These are phyloP conservation scores for Exocentrus adspersus DNA, from an alignment of 2,888 invertebrate genomes.

Conservation along the genomic window DNA sequence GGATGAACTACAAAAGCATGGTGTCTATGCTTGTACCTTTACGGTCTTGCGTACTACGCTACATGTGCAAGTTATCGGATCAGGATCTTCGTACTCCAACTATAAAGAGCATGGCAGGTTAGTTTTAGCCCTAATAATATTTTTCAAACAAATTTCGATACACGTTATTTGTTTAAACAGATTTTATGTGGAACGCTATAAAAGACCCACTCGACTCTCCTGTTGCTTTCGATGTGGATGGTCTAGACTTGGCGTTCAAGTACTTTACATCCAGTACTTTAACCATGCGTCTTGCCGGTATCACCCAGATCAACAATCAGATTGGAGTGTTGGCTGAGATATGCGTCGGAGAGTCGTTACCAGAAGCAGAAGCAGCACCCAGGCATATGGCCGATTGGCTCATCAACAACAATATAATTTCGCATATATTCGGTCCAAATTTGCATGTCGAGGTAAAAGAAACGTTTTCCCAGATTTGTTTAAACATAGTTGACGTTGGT, in stretches of 20 bases:
- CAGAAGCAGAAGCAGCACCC: slow-evolving; percentile 86
- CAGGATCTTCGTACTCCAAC: slow-evolving; percentile 89
- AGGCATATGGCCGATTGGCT: slow-evolving; percentile 90
- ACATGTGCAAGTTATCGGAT: slow-evolving; percentile 93
- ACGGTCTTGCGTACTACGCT: slow-evolving; percentile 85
- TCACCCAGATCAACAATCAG: slow-evolving; percentile 94
- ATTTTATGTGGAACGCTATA: slow-evolving; percentile 96
- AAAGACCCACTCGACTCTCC: slow-evolving; percentile 91
- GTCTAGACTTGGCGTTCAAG: slow-evolving; percentile 92
- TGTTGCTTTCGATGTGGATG: slow-evolving; percentile 88
- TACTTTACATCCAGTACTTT: slow-evolving; percentile 95
- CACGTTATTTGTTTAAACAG: slow-evolving; percentile 61
- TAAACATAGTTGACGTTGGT: neutral
- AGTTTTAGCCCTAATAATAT: slow-evolving; percentile 49
- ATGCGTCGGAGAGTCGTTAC: slow-evolving; percentile 86
- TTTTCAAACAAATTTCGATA: neutral
- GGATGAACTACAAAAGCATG: slow-evolving; percentile 92
- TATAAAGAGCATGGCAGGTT: slow-evolving; percentile 92
- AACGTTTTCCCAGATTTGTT: neutral
- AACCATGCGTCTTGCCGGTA: slow-evolving; percentile 92
- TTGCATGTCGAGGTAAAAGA: slow-evolving; percentile 86
- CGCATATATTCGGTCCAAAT: slow-evolving; percentile 97
- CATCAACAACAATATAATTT: slow-evolving; percentile 87
- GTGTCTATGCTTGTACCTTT: slow-evolving; percentile 89
- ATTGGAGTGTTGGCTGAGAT: slow-evolving; percentile 92